Base-by-base conservation (phyloP, 92 coral and sea anemone genomes). In the Zoanthus sociatus region DNA sequence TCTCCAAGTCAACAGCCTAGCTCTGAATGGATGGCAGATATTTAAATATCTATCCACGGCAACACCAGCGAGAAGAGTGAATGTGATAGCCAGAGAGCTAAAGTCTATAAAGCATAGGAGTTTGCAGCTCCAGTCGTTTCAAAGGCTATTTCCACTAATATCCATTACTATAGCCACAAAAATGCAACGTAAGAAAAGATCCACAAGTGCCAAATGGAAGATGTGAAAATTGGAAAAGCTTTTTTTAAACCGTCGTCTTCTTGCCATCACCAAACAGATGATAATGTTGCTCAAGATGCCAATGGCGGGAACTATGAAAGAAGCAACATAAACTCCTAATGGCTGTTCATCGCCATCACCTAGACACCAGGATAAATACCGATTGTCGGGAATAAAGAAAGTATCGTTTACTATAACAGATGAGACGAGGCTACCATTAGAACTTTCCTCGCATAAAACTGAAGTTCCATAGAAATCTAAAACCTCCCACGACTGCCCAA, bases 1-100 rank as follows among this genome's bases (percentile, higher is more conserved):
- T 11, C 75, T 90, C 93, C 93, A 90, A 9, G 83, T 90, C 32
- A 90, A 26, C 3, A 64, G 17, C 61, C 85, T 90, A 26, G 93
- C 93, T 44, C 44, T 90, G 30, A 90, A 79, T 21, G 84, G 84
- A 79, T 79, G 56, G 8, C 84, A 79, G 37, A 79, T 79, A 32
- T 79, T 79, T n/a, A 79, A 56, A 20, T 63, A 79, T 44, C 84
- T 68, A 44, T 79, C 73, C 8, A 63, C 33, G 21, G 84, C 84
- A n/a, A 79, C 30, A 26, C 84, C 84, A 26, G 84, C 84, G 64
- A 79, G 84, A 63, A 79, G 48, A 1, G 84, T 17, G 3, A 79
- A 79, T 17, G 84, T 63, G 6, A 44, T 31, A 31, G 84, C 84
- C 32, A 79, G 84, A 1, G 84, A 44, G 55, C 37, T 63, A 16